Base-by-base conservation (phyloP, 2,888 invertebrate species). In the Dryomyza anilis region DNA sequence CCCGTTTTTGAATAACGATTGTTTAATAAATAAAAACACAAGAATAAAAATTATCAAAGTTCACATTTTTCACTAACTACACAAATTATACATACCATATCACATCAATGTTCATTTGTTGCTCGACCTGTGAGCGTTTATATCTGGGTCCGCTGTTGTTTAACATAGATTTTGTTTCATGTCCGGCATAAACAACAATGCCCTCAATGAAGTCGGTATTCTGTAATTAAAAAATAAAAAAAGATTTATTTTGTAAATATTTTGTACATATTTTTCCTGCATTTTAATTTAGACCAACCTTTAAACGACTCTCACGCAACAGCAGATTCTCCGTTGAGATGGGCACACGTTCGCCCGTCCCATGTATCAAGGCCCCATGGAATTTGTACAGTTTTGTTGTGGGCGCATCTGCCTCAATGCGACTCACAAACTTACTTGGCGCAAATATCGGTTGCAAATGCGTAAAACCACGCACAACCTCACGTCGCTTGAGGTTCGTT, bases 151-250 rank as follows among this genome's bases (percentile, higher is more conserved):
- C 95, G 71, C 95, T 94, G 83, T 97, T 98, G 84, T 98, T 98
- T 69, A 98, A 87, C 95, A 98, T 95, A 19, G 97, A 95, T 85
- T 98, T 98, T 16, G 97, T 97, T 86, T 98, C 98, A 83, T 95
- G 95, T 65, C 98, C 94, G 71, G 95, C 96, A 86, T 98, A 98
- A 61, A 98, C 93, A 56, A 98, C 96, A 78, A 98, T 92, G 64
- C 98, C 98, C 82, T 98, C 98, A 45, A 98, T 89, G 82, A 89
- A 98, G 83, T 97, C 96, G 10, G 98, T 98, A 84, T 98, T 98
- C 85, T 97, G 64, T 8, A 70, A 67, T 63, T 6, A 43, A 46
- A 56, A 60, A 64, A 30, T 25, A 10, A 59, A 14, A 25, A 52
- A 23, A 23, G 6, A 36, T 39, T 57, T 14, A 2, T 21, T 33